Conservation (phyloP, 30 jellyfish, hydroid and myxozoan genomes). For the Haliclystus octoradiatus region DNA sequence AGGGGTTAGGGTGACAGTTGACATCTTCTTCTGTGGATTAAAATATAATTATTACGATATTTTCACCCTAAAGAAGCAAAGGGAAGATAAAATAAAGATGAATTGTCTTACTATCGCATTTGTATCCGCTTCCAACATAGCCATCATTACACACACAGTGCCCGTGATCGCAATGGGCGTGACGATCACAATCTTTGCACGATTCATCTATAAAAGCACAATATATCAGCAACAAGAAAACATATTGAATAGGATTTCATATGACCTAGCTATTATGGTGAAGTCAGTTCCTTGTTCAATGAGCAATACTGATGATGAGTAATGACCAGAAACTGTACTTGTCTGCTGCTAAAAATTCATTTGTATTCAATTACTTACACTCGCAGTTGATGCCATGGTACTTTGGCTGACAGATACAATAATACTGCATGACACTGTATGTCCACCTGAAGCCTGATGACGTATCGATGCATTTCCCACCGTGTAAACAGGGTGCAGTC, state of each 20-base stretch:
- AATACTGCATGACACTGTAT: slow-evolving; percentile 69
- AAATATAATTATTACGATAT: no score
- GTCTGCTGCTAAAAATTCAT: no score
- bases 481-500: slow-evolving; percentile 70
- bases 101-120: slow-evolving; percentile 54
- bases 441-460: slow-evolving; percentile 76
- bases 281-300: no score
- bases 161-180: slow-evolving; percentile 74
- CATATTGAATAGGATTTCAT: background rate
- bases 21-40: background rate
- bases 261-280: no score
- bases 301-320: no score
- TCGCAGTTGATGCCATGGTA: slow-evolving; percentile 71
- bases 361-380: slow-evolving; percentile 49
- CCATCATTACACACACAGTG: slow-evolving; percentile 93
- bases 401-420: slow-evolving; percentile 81
- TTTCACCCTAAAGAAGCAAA: no score
- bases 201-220: slow-evolving; percentile 26
- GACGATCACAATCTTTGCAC: slow-evolving; percentile 62
- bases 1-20: slow-evolving; percentile 77
- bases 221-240: background rate
- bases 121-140: slow-evolving; percentile 69
- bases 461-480: slow-evolving; percentile 84
- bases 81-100: no score
- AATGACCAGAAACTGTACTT: no score